Conservation (phyloP, 2,113 vertebrate genomes). For the Danio rerio region GRCz12tu NC_133182.1:65143501-65144000, state of each 20-base stretch:
- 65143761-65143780: not conserved
- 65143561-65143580: too few species aligned
- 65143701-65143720: not conserved
- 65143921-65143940: constrained; percentile 16
- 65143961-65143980: constrained; percentile 22
- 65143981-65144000: constrained; percentile 20
- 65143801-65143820: not conserved
- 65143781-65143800: not conserved
- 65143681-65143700: not conserved
- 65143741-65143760: constrained; percentile 8
- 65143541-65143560: too few species aligned
- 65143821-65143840: constrained; percentile 1
- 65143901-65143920: constrained; percentile 14
- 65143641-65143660: not conserved
- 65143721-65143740: not conserved
- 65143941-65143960: constrained; percentile 26
- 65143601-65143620: too few species aligned
- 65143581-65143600: too few species aligned
- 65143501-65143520: too few species aligned
- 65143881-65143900: not conserved
- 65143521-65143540: too few species aligned
- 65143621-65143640: too few species aligned
- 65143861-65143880: not conserved
- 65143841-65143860: constrained; percentile 2
- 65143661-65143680: not conserved